Conservation (phyloP, 2,888 invertebrate genomes). For the Lobophora halterata region DNA sequence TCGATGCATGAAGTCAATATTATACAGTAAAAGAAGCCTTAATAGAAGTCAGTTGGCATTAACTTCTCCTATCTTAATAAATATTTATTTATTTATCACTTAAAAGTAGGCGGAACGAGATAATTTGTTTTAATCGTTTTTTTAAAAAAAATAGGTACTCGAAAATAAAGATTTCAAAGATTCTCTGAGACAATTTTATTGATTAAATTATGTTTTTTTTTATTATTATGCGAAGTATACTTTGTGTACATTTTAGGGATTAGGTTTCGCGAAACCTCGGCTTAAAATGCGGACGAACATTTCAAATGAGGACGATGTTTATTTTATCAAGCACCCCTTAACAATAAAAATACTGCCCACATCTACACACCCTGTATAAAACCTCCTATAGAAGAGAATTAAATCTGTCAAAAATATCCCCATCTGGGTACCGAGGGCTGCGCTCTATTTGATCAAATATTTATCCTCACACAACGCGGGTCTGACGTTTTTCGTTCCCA, state of each 20-base stretch:
- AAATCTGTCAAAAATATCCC: slow-evolving; percentile 34
- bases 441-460: slow-evolving; percentile 61
- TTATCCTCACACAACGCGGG: slow-evolving; percentile 59
- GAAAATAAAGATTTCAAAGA: too few species aligned
- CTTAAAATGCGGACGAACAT: too few species aligned
- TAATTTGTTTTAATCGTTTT: slow-evolving; percentile 1
- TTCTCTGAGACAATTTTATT: too few species aligned
- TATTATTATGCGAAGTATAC: too few species aligned
- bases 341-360: not conserved
- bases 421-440: slow-evolving; percentile 40
- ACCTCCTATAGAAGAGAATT: slow-evolving; percentile 7
- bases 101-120: not conserved
- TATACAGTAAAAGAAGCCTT: slow-evolving; percentile 27
- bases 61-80: slow-evolving; percentile 13
- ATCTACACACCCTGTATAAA: not conserved
- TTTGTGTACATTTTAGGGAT: too few species aligned
- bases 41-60: slow-evolving; percentile 10
- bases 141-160: too few species aligned
- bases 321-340: too few species aligned
- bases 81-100: slow-evolving; percentile 12
- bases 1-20: too few species aligned
- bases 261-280: too few species aligned
- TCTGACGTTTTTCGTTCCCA: slow-evolving; percentile 66
- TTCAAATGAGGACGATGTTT: too few species aligned
- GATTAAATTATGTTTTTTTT: too few species aligned